Base-by-base conservation (phyloP, 2,888 invertebrate genomes). In the Polydrusus pterygomalis region DNA sequence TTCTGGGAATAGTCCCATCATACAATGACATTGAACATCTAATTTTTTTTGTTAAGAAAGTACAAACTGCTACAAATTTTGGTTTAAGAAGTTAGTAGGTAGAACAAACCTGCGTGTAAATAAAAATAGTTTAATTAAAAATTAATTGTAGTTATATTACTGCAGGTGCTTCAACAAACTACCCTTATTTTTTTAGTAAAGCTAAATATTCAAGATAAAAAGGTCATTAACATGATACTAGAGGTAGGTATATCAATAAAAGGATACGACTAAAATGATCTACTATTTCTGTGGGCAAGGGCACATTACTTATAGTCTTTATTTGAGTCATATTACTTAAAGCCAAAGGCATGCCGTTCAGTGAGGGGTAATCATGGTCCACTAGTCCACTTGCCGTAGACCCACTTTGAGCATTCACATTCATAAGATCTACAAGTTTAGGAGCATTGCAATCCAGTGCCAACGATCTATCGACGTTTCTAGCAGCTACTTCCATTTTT, bases 1-100 rank as follows among this genome's bases (percentile, higher is more conserved):
- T 87, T 97, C 97, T 73, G 98, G 95, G 89, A 99, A 98, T 9
- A 99, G 89, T 2, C 99, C 99, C 97, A 99, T 98, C 89, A 96
- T 93, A 86, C 97, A 98, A 85, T 97, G 96, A 81, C 96, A 96
- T 88, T 97, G 97, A 91, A 98, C 96, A 89, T 96, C 97, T 97
- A 45, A 49, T 30, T 47, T 40, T 30, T 15, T 69, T 45, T 43
- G 47, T 69, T 72, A 69, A 69, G 67, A 65, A 58, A 76, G 82
- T 82, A 85, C 8, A 7, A 34, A 30, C 30, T 30, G 34, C 5
- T 25, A 25, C 5, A 25, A 25, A 25, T 25, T 25, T 25, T 1
- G 25, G 25, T 25, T 25, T 25, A 25, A 25, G 25, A 25, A 25
- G 25, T 25, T 25, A 25, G 5, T 25, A 5, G 25, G 7, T 30